Evolutionary conservation across 1,140 invertebrate genomes (phyloP), one percentile per base, ranked within the genome.

Genomic region (Idris sp.): DNA sequence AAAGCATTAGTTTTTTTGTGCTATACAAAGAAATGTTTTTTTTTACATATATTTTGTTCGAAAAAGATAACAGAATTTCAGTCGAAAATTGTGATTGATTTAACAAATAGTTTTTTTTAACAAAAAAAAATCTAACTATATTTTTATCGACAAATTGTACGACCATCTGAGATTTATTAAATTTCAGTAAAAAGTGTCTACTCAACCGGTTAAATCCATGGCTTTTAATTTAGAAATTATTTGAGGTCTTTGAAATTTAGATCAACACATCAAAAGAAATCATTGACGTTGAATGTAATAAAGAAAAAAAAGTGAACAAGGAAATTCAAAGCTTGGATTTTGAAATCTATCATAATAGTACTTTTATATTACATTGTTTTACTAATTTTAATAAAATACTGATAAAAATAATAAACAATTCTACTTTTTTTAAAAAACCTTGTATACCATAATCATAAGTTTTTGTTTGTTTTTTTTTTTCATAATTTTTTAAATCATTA

Each of bases 211-310:
- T 44, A n/a, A 44, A 26, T 14, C 22, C 18, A 14, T 6, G 13
- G 19, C 25, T 44, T 44, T 26, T 44, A 44, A 44, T 44, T 44
- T 44, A 26, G 41, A 26, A 28, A 6, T 7, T 16, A 44, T 25
- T 26, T 25, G 22, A 44, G 16, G 38, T 18, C 38, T 2, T 10
- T 41, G 38, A 18, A 25, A 44, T n/a, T 51, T 8, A 14, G 36
- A 51, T 51, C 13, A 15, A 19, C 30, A 31, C 25, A 36, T 28
- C 16, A 31, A 25, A 51, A 51, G 46, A 51, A 51, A 51, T 51
- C 46, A 51, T 36, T 36, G 46, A 26, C n/a, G n/a, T 22, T 19
- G 46, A 16, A 9, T 6, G 46, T 14, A 51, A 25, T 16, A 41
- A 25, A 19, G 15, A 36, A 36, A 51, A 51, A 14, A 19, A 14